Evolutionary conservation across 2,888 invertebrate species (phyloP).

Genomic region (Dasypolia templi): DNA sequence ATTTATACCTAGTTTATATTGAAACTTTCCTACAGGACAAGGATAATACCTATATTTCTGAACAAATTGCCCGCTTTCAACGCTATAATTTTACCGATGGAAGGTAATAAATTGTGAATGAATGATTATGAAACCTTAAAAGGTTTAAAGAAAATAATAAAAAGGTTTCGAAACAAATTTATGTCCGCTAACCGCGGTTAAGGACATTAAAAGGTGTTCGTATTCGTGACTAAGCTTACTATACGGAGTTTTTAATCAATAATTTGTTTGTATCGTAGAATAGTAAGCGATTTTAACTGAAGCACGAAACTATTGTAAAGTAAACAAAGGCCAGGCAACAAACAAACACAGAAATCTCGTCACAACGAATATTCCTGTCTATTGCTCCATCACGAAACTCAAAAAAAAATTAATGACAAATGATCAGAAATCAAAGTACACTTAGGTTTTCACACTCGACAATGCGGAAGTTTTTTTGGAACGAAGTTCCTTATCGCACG

Average conservation of each 20-base stretch:
- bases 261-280: not conserved
- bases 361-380: not conserved
- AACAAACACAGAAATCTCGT: not conserved
- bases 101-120: not conserved
- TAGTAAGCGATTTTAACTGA: not conserved
- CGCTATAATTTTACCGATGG: not conserved
- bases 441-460: not conserved
- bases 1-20: not conserved
- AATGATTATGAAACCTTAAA: slow-evolving; percentile 4
- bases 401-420: not conserved
- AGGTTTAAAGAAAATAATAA: not conserved
- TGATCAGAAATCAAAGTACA: not conserved
- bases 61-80: not conserved
- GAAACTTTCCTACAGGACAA: not conserved
- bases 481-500: not conserved
- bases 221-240: not conserved
- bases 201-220: not conserved
- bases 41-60: not conserved
- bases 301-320: not conserved
- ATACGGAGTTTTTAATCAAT: not conserved
- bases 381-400: not conserved
- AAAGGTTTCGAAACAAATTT: slow-evolving; percentile 24
- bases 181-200: not conserved
- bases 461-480: not conserved
- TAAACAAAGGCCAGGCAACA: not conserved